These are phyloP conservation scores for Geodia barretti DNA, from an alignment of 37 sponge, comb jelly and placozoan genomes.

Conservation along the genomic window DNA sequence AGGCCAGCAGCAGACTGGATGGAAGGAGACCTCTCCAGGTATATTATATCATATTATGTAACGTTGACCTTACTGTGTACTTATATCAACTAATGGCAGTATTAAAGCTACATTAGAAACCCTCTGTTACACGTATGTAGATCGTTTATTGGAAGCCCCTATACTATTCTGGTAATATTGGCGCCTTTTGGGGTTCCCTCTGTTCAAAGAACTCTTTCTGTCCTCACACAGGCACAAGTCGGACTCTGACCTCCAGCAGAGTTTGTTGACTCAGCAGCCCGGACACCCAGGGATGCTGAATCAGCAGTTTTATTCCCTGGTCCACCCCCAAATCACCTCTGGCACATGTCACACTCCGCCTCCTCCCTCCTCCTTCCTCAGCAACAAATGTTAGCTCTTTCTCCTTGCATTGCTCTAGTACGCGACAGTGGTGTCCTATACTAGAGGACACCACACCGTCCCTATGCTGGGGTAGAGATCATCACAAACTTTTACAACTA, in stretches of 20 bases:
- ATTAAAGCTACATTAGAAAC: neutral
- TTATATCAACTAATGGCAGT: neutral
- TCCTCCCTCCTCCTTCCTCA: neutral
- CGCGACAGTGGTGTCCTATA: too few species aligned
- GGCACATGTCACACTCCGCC: too few species aligned
- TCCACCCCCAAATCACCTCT: neutral
- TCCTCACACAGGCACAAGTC: constrained; percentile 69
- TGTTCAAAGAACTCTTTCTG: neutral
- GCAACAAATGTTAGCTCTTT: neutral
- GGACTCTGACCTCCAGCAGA: constrained; percentile 83
- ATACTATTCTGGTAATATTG: too few species aligned
- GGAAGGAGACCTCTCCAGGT: constrained; percentile 48
- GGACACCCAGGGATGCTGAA: neutral
- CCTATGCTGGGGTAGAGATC: too few species aligned
- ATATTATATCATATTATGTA: neutral
- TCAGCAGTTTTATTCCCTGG: neutral
- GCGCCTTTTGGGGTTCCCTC: neutral
- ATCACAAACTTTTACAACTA: too few species aligned
- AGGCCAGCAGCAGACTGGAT: constrained; percentile 40
- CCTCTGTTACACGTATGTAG: neutral
- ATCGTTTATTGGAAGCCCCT: neutral
- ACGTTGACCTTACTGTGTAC: neutral
- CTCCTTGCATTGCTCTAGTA: neutral
- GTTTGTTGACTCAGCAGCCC: constrained; percentile 48
- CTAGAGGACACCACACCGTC: too few species aligned